Percentiles rank a stretch among this genome's conserved stretches.
Conservation (phyloP, 2,888 invertebrate genomes). For the Eupithecia abbreviata region DNA sequence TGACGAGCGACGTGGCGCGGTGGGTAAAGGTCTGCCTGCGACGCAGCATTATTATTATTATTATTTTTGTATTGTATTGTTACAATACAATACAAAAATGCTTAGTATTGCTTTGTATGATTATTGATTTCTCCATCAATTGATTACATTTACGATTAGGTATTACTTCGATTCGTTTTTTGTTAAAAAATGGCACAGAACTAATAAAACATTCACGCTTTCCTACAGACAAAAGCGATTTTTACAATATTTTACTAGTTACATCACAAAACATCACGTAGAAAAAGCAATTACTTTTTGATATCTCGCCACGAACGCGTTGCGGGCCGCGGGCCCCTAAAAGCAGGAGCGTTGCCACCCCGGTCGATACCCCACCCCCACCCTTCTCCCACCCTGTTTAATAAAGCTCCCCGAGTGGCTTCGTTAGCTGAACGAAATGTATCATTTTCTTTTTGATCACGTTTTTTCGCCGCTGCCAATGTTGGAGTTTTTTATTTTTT, state of each 20-base stretch:
- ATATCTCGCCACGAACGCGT: conserved; percentile 2
- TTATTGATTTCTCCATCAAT: no score
- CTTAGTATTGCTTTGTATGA: no score
- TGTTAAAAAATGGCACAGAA: no score
- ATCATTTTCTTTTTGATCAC: conserved; percentile 29
- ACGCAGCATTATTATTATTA: no score
- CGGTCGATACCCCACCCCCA: conserved; percentile 40
- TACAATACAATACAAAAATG: no score
- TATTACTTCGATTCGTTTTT: no score
- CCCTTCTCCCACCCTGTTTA: conserved; percentile 32
- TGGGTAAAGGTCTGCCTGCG: no score
- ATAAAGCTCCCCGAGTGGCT: conserved; percentile 34
- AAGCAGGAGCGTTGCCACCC: conserved; percentile 15
- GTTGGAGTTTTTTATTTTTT: neutral
- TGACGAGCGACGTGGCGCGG: no score
- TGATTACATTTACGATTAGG: no score
- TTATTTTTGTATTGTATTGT: no score
- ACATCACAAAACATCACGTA: conserved; percentile 4
- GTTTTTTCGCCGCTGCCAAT: conserved; percentile 4
- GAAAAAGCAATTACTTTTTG: conserved; percentile 13
- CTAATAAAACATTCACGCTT: no score
- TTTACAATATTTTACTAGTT: neutral
- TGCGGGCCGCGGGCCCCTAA: conserved; percentile 19
- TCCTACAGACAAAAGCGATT: neutral
- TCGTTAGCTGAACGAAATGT: conserved; percentile 40